Base-by-base conservation (phyloP, 2,888 invertebrate species). In the Branchellion lobata region DNA sequence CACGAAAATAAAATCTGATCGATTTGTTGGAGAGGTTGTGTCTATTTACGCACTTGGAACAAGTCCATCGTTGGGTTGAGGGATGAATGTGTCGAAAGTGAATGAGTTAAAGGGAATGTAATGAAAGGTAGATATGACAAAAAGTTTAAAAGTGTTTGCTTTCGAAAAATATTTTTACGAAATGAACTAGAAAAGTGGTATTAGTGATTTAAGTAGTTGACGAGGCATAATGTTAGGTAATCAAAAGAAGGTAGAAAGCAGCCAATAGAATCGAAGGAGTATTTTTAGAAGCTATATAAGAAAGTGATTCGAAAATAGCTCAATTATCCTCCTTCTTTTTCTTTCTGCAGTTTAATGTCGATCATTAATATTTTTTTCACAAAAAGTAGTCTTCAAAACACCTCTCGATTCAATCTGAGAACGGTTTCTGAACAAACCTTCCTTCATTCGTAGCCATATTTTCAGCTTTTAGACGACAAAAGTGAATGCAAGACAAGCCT, bases 261-360 rank as follows among this genome's bases (percentile, higher is more conserved):
- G 21, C 61, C 61, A 57, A 57, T 57, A 3, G 21, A 24, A 24
- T n/a, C n/a, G 21, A 24, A 14, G 3, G 61, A n/a, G 5, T 57
- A 57, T 57, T 57, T 57, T 57, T 57, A 57, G 61, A 57, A 57
- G 24, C 24, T 57, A 57, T 57, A 57, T 57, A 57, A 57, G 61
- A 18, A 57, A 57, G 47, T 47, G n/a, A n/a, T 47, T 47, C 18
- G 11, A 47, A 14, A 47, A 47, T 47, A 47, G 47, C 47, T 47
- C 18, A 47, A n/a, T n/a, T n/a, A n/a, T n/a, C n/a, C n/a, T n/a
- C n/a, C n/a, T n/a, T n/a, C n/a, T n/a, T n/a, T n/a, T n/a, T n/a
- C n/a, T n/a, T n/a, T n/a, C n/a, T n/a, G n/a, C n/a, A n/a, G n/a
- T n/a, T n/a, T n/a, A n/a, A n/a, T n/a, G n/a, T n/a, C n/a, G n/a